Conservation (phyloP, 2,797 vertebrate genomes). For the Echiichthys vipera region DNA sequence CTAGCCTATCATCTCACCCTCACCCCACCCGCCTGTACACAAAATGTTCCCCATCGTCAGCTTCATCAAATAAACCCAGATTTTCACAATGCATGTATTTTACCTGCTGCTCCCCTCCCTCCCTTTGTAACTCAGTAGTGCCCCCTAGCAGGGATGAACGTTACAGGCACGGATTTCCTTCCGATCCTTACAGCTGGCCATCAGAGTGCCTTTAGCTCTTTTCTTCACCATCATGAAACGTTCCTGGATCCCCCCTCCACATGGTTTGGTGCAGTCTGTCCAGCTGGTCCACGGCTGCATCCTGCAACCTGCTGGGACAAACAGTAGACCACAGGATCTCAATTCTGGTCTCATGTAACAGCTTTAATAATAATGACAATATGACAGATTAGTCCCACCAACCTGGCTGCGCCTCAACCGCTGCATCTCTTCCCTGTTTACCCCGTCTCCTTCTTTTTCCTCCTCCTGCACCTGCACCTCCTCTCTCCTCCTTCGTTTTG, state of each 20-base stretch:
- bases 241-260: conserved; percentile 93
- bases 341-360: background rate
- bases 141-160: conserved; percentile 90
- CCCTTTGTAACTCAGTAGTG: conserved; percentile 37
- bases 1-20: conserved; percentile 5
- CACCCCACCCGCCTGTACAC: background rate
- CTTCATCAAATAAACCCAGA: conserved; percentile 27
- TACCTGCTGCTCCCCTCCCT: background rate
- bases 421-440: conserved; percentile 83
- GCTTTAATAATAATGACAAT: background rate
- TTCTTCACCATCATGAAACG: conserved; percentile 91
- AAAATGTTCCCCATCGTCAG: background rate
- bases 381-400: background rate
- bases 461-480: conserved; percentile 80
- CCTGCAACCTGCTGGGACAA: conserved; percentile 84
- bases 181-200: conserved; percentile 90
- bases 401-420: conserved; percentile 88
- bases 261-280: conserved; percentile 92
- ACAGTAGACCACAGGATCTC: conserved; percentile 1
- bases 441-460: conserved; percentile 86
- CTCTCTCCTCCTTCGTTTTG: conserved; percentile 84
- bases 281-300: conserved; percentile 93
- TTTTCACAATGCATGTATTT: background rate
- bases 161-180: conserved; percentile 95
- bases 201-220: conserved; percentile 86